phyloP scores from a whole-genome alignment of 2,113 vertebrate species.

The Chaetops frenatus region DNA sequence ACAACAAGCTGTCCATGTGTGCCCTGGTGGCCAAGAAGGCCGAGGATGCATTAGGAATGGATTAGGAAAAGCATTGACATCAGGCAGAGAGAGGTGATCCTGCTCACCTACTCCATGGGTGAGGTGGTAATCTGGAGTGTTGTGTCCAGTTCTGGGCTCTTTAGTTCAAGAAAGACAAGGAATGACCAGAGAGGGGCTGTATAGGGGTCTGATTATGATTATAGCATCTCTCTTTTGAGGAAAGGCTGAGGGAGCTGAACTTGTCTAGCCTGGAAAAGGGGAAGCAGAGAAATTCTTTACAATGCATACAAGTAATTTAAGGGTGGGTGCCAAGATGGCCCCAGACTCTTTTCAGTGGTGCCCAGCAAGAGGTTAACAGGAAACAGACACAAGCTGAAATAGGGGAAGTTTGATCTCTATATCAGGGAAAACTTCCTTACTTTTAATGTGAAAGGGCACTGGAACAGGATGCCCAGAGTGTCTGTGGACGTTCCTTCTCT shows the following conservation, averaged over 20 bases:
- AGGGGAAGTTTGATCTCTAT: too few relatives aligned
- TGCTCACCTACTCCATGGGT: not conserved
- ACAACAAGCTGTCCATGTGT: not conserved
- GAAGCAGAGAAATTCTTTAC: not conserved
- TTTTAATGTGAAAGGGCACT: not conserved
- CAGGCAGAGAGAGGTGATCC: not conserved
- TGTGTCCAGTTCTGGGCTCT: not conserved
- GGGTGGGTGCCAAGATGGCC: accelerated
- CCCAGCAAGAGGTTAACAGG: not conserved
- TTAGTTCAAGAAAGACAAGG: not conserved
- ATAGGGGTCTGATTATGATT: too few relatives aligned
- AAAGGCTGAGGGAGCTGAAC: not conserved
- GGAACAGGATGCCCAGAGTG: not conserved
- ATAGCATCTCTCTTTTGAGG: not conserved
- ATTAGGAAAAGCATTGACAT: not conserved
- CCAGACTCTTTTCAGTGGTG: not conserved
- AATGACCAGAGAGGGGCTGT: not conserved
- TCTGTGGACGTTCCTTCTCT: not conserved
- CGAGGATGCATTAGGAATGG: not conserved
- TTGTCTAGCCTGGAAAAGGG: not conserved
- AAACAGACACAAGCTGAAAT: not conserved
- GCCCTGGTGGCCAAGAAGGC: not conserved
- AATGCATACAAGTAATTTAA: not conserved
- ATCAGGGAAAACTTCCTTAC: not conserved
- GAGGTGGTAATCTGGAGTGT: accelerated